A percentile compares a stretch with the other conserved stretches of the same genome.
These are phyloP conservation scores for Dendrolimus houi DNA, from an alignment of 2,888 invertebrate genomes.

Conservation along the genomic window DNA sequence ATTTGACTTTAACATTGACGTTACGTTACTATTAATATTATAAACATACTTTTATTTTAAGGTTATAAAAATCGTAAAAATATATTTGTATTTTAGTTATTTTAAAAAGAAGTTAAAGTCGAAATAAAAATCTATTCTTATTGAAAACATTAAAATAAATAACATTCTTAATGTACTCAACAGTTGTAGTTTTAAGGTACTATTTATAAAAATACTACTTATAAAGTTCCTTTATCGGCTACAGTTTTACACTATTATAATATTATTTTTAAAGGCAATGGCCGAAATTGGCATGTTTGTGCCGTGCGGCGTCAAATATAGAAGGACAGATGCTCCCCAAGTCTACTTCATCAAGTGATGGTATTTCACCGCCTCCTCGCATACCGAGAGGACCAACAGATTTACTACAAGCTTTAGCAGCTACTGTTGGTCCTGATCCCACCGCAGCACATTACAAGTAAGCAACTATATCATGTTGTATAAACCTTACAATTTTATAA, in stretches of 20 bases:
- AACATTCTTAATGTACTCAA: constrained; percentile 15
- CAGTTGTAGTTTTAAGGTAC: constrained; percentile 15
- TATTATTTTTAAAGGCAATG: constrained; percentile 40
- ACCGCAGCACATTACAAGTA: constrained; percentile 91
- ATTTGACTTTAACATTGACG: too few species aligned
- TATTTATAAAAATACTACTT: too few species aligned
- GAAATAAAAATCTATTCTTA: background rate
- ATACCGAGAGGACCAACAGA: constrained; percentile 89
- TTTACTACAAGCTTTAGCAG: constrained; percentile 86
- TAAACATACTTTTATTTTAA: too few species aligned
- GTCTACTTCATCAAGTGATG: constrained; percentile 43
- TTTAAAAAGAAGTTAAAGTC: too few species aligned
- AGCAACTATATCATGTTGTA: constrained; percentile 2
- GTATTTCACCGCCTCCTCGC: constrained; percentile 78
- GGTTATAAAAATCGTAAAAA: too few species aligned
- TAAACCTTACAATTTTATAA: too few species aligned
- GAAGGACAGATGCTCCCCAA: constrained; percentile 60
- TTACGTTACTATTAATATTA: too few species aligned
- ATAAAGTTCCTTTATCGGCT: constrained; percentile 3
- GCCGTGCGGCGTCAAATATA: constrained; percentile 44
- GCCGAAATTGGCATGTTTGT: constrained; percentile 45
- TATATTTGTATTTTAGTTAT: too few species aligned
- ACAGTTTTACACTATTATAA: constrained; percentile 8
- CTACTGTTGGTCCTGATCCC: constrained; percentile 86
- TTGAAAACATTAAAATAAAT: too few species aligned